Conservation (phyloP, 2,113 vertebrate genomes). For the Pterophyllum scalare region DNA sequence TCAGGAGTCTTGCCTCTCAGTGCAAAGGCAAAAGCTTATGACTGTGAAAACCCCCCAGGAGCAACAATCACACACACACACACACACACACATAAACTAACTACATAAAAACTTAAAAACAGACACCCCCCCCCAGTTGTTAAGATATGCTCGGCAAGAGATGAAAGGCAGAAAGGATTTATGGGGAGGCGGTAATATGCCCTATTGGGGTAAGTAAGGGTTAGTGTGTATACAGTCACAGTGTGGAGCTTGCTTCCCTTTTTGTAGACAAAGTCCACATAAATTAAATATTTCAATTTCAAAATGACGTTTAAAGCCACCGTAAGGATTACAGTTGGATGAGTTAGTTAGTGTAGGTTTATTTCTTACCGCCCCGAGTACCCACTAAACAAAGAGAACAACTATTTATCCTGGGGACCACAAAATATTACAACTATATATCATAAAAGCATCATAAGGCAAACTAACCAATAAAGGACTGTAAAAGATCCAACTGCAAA, state of each 20-base stretch:
- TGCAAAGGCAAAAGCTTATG: slow-evolving; percentile 60
- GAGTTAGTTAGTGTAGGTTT: background rate
- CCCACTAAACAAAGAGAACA: background rate
- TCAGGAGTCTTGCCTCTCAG: slow-evolving; percentile 56
- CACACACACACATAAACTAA: slow-evolving; percentile 32
- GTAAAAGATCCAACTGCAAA: background rate
- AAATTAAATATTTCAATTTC: background rate
- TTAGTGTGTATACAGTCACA: background rate
- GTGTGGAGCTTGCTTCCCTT: background rate
- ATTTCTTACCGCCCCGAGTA: background rate
- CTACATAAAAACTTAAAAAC: slow-evolving; percentile 54
- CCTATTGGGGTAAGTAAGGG: slow-evolving; percentile 39
- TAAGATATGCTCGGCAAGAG: slow-evolving; percentile 53
- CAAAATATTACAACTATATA: background rate
- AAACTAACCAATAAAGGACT: background rate
- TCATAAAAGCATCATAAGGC: background rate
- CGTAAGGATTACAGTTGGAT: background rate
- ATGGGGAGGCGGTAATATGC: slow-evolving; percentile 24
- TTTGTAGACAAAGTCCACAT: background rate
- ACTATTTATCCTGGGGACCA: background rate
- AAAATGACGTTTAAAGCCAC: background rate
- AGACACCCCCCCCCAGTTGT: slow-evolving; percentile 46
- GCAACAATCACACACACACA: slow-evolving; percentile 14
- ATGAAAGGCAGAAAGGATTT: slow-evolving; percentile 64
- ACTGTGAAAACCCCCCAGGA: slow-evolving; percentile 57